Evolutionary conservation across 2,113 vertebrate species (phyloP), one percentile per base, ranked within the genome.

Genomic region (Oreochromis aureus): DNA sequence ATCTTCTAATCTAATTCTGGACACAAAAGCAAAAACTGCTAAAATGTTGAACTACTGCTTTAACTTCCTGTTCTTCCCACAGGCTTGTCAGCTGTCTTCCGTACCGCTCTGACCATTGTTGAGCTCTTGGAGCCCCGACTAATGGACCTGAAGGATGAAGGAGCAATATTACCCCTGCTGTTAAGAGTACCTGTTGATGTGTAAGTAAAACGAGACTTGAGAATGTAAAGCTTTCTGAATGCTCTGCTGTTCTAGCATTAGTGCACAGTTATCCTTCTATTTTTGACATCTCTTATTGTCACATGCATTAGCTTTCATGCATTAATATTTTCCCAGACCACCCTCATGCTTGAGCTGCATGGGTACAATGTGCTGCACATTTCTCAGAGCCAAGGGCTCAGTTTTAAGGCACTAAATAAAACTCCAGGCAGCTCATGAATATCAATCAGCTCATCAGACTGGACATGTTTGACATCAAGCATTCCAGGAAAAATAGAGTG

Each of bases 141-240:
- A 58, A 89, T 96, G 93, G 90, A 79, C 2, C 93, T 96, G 94
- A 91, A 48, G 1, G 96, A 97, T n/a, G 96, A 96, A 84, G 93
- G 85, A 27, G 69, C 95, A 1, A 88, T 96, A 36, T 76, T 96
- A 5, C 94, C 95, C 5, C 82, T 95, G 79, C 90, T 97, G 73
- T 79, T 97, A n/a, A 92, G 95, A 80, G 95, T 97, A 2, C 96
- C 96, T 85, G 94, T 95, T 7, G 94, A 96, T 16, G 83, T 96
- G 96, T 96, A 82, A 94, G 96, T 95, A 55, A 24, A 16, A 53
- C 22, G 19, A 48, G 2, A 39, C 18, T 36, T 32, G 5, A 36
- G 2, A 13, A 19, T 10, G 15, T 19, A 22, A 5, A 27, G 32
- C n/a, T 9, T 51, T 19, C 7, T 24, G 8, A 16, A 30, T 80